These are phyloP conservation scores for Hypanus sabinus DNA, from an alignment of 2,113 vertebrate species.

Conservation along the genomic window DNA sequence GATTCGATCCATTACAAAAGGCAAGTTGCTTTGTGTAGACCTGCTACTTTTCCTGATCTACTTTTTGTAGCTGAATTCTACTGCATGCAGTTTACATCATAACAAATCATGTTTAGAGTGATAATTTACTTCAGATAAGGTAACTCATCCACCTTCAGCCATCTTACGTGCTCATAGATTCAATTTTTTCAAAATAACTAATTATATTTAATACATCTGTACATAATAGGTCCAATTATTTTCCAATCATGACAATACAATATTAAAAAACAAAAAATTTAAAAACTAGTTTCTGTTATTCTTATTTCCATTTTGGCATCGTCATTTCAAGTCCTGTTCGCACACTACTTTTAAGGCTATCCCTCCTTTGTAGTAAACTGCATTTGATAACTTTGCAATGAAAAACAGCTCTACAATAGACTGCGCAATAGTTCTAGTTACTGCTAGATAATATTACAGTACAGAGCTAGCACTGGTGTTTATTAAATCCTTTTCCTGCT, in stretches of 20 bases:
- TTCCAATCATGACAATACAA: background rate
- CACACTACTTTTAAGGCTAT: background rate
- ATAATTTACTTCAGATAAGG: background rate
- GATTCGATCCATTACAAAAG: background rate
- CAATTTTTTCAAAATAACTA: background rate
- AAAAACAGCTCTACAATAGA: background rate
- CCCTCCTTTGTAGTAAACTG: background rate
- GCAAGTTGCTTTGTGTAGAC: background rate
- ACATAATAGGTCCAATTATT: background rate
- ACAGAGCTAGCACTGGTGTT: background rate
- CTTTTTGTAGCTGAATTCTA: background rate
- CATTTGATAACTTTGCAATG: background rate
- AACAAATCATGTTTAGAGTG: constrained; percentile 20
- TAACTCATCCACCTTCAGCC: background rate
- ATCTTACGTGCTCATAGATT: background rate
- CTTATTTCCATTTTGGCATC: background rate
- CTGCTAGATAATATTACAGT: background rate
- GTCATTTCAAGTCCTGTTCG: background rate
- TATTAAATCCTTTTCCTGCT: background rate
- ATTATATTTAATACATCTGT: background rate
- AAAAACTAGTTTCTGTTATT: background rate
- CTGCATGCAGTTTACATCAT: background rate
- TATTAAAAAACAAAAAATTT: background rate
- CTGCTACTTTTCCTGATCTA: background rate
- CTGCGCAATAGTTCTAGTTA: no score